A percentile compares a stretch with the other conserved stretches of the same genome.
Conservation (phyloP, 1,140 invertebrate genomes). For the Lepeophtheirus salmonis region DNA sequence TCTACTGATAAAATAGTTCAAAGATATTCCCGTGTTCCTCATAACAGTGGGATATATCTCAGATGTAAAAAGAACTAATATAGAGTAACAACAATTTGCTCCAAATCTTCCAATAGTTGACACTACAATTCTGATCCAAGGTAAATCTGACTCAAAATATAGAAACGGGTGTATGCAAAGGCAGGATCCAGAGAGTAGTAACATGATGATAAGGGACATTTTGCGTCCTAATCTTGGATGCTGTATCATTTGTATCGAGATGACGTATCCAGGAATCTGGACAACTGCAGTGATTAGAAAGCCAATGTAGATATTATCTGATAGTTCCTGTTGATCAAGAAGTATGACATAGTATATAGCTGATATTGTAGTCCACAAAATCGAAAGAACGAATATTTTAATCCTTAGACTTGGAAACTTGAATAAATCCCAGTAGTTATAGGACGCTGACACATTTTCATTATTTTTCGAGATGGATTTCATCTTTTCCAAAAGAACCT, state of each 20-base stretch:
- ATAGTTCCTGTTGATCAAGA: conserved; percentile 51
- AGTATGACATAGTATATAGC: conserved; percentile 60
- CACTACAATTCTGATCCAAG: conserved; percentile 37
- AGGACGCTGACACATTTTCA: conserved; percentile 16
- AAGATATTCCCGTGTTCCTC: no score
- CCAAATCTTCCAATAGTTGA: conserved; percentile 61
- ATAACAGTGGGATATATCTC: conserved; percentile 31
- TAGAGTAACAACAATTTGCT: conserved; percentile 20
- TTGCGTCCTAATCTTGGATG: conserved; percentile 42
- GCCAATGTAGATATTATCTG: conserved; percentile 51
- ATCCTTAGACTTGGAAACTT: conserved; percentile 45
- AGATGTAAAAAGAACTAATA: conserved; percentile 29
- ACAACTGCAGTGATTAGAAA: conserved; percentile 53
- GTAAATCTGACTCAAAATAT: conserved; percentile 32
- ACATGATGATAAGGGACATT: conserved; percentile 42
- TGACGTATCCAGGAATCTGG: conserved; percentile 48
- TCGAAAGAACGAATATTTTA: conserved; percentile 50
- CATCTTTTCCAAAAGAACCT: no score
- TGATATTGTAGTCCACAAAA: conserved; percentile 50
- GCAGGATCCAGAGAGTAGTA: conserved; percentile 43
- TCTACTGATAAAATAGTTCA: no score
- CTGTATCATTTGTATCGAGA: conserved; percentile 48
- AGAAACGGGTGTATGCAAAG: conserved; percentile 28
- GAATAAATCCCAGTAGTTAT: conserved; percentile 41
- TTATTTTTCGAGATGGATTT: conserved; percentile 30